Conservation (phyloP, 92 coral and sea anemone species). For the Palythoa grandiflora region DNA sequence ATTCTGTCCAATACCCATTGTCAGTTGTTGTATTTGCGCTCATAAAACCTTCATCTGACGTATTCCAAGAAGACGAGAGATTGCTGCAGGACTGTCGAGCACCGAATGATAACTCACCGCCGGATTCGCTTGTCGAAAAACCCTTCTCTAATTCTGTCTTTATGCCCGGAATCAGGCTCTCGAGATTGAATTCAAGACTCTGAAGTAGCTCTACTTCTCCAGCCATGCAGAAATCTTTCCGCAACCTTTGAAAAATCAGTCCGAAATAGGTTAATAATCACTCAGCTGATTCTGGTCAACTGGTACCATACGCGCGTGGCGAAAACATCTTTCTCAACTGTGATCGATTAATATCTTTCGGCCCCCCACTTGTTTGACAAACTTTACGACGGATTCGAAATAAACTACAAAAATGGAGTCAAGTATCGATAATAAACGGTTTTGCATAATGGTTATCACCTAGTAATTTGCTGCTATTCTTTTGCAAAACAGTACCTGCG, state of each 20-base stretch:
- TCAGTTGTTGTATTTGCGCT: constrained; percentile 28
- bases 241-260: constrained; percentile 7
- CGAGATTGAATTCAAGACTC: constrained; percentile 46
- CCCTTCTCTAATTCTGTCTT: constrained; percentile 31
- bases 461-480: constrained; percentile 49
- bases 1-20: constrained; percentile 43
- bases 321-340: constrained; percentile 5
- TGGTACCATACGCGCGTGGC: constrained; percentile 19
- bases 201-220: constrained; percentile 49
- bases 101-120: constrained; percentile 25
- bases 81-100: constrained; percentile 17
- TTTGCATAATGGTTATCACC: constrained; percentile 50
- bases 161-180: constrained; percentile 44
- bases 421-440: constrained; percentile 39
- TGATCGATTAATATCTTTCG: constrained; percentile 9
- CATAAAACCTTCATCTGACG: constrained; percentile 23
- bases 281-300: constrained; percentile 46
- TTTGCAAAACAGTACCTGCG: constrained; percentile 44
- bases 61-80: constrained; percentile 23
- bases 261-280: neutral
- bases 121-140: constrained; percentile 12
- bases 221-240: constrained; percentile 53
- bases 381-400: constrained; percentile 32
- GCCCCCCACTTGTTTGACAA: constrained; percentile 31
- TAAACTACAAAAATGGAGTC: constrained; percentile 37